Evolutionary conservation across 2,888 invertebrate genomes (phyloP).

Genomic region (Pogonocherus hispidulus): DNA sequence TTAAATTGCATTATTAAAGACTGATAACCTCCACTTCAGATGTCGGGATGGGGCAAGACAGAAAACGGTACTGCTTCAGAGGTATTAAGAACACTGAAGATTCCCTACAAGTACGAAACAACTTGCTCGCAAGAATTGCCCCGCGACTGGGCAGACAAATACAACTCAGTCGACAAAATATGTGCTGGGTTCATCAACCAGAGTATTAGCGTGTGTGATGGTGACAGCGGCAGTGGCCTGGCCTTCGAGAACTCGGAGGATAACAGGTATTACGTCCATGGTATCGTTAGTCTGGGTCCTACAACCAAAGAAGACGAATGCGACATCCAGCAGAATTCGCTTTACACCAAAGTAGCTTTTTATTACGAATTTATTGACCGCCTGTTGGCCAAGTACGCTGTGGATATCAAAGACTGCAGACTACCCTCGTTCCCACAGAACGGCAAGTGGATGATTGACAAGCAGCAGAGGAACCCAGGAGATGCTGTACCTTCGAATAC

Average conservation of each 20-base stretch:
- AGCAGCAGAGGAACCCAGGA: conserved; percentile 35
- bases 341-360: conserved; percentile 39
- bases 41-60: conserved; percentile 43
- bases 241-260: conserved; percentile 39
- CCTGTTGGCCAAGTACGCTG: conserved; percentile 12
- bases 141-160: conserved; percentile 40
- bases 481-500: conserved; percentile 32
- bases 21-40: no score
- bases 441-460: conserved; percentile 38
- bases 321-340: conserved; percentile 38
- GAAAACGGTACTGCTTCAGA: conserved; percentile 35
- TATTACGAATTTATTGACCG: conserved; percentile 42
- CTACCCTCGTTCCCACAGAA: conserved; percentile 41
- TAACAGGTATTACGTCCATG: conserved; percentile 44
- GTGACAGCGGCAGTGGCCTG: conserved; percentile 46
- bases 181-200: conserved; percentile 38
- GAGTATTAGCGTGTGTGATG: conserved; percentile 41
- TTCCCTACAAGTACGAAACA: conserved; percentile 39
- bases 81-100: conserved; percentile 34
- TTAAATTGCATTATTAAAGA: no score
- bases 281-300: conserved; percentile 42
- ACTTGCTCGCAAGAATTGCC: conserved; percentile 40
- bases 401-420: conserved; percentile 34
- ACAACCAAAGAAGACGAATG: conserved; percentile 14
- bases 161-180: conserved; percentile 41